phyloP scores from a whole-genome alignment of 2,888 invertebrate species.

The Sphaeridia pumilis region DNA sequence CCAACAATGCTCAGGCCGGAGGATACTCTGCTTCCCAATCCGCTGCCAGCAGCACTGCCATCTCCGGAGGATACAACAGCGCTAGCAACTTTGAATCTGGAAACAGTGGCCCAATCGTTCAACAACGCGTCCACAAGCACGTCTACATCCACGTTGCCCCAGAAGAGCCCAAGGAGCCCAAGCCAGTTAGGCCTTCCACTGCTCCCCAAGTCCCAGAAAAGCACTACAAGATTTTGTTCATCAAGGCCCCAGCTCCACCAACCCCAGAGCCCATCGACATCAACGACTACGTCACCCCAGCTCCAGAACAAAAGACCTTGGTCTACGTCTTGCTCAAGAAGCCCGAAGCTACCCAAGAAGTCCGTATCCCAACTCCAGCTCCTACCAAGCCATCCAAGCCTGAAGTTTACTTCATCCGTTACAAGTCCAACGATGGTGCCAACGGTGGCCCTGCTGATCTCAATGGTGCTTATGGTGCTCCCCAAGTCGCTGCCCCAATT shows the following conservation, averaged over 20 bases:
- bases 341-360: slow-evolving; percentile 62
- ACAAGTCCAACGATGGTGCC: slow-evolving; percentile 47
- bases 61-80: not conserved
- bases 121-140: slow-evolving; percentile 54
- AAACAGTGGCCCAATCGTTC: not conserved
- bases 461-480: slow-evolving; percentile 8
- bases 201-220: slow-evolving; percentile 52
- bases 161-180: slow-evolving; percentile 45
- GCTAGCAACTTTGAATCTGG: not conserved
- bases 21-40: not conserved
- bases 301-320: slow-evolving; percentile 69
- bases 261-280: slow-evolving; percentile 68
- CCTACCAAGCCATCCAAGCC: slow-evolving; percentile 76
- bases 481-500: not conserved
- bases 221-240: slow-evolving; percentile 74
- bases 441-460: slow-evolving; percentile 4
- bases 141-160: slow-evolving; percentile 85
- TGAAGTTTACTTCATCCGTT: slow-evolving; percentile 79
- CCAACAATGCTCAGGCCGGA: not conserved
- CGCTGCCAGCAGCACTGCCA: not conserved
- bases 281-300: slow-evolving; percentile 55
- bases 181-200: slow-evolving; percentile 36
- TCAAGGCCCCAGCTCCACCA: slow-evolving; percentile 48
- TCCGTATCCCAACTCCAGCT: slow-evolving; percentile 59
- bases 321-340: slow-evolving; percentile 79